These are phyloP conservation scores for Labia minor DNA, from an alignment of 2,888 invertebrate genomes.

Conservation along the genomic window DNA sequence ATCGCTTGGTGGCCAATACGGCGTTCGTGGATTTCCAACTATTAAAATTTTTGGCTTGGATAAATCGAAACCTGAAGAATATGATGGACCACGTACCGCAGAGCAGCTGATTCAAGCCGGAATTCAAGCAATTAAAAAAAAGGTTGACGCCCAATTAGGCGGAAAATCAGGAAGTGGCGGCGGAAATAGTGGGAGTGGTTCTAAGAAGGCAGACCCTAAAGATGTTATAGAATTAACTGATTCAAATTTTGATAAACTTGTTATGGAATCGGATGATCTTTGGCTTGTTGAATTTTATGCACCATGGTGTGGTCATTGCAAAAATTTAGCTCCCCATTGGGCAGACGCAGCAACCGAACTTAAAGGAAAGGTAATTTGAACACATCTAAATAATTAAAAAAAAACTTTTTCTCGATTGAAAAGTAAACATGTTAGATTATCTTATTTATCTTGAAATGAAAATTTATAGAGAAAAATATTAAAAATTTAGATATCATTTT, in stretches of 20 bases:
- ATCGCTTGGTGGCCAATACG: conserved; percentile 65
- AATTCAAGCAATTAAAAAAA: conserved; percentile 60
- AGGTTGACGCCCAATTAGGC: conserved; percentile 58
- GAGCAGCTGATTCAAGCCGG: conserved; percentile 76
- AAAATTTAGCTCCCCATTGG: conserved; percentile 94
- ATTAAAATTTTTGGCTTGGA: conserved; percentile 85
- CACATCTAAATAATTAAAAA: no score
- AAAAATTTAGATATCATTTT: no score
- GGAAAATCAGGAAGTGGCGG: conserved; percentile 42
- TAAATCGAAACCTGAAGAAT: conserved; percentile 74
- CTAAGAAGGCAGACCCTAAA: conserved; percentile 31
- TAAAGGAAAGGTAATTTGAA: conserved; percentile 75
- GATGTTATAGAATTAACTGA: conserved; percentile 91
- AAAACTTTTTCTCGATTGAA: not conserved
- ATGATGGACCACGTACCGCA: conserved; percentile 74
- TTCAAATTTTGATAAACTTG: conserved; percentile 84
- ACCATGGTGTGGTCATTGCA: conserved; percentile 95
- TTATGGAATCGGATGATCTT: conserved; percentile 84
- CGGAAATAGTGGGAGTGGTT: conserved; percentile 26
- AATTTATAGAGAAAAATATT: no score
- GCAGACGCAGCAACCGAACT: conserved; percentile 85
- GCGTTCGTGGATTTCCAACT: conserved; percentile 86
- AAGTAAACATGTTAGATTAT: not conserved
- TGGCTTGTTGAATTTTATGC: conserved; percentile 99
- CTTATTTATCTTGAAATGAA: no score